Base-by-base conservation (phyloP, 1,140 invertebrate species). In the Drusus annulatus region DNA sequence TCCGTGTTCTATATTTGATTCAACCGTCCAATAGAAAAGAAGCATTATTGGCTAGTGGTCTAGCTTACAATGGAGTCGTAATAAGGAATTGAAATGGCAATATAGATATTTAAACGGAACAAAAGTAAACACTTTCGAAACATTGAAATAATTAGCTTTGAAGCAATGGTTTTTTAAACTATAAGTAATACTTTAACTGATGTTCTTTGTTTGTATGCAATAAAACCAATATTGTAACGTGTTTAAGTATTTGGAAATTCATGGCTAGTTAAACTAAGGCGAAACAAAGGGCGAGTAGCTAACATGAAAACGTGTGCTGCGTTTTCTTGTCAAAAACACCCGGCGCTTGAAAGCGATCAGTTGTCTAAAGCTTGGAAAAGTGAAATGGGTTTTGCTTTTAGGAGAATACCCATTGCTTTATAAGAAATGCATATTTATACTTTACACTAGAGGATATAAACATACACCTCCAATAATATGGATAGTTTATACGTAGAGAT, bases 261-360 rank as follows among this genome's bases (percentile, higher is more conserved):
- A 60, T 7, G 56, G 56, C 19, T 60, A 60, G 56, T 60, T 60
- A 60, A 23, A 23, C 56, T 13, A 60, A 60, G 23, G 31, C 36
- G 36, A 45, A 45, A 13, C 8, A 45, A 45, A 19, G 17, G 23
- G 56, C 36, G 36, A 17, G 56, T 8, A 60, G 19, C 36, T 45
- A 45, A 45, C 36, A 45, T 45, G 36, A 45, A 45, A 45, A 10
- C 36, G 8, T 13, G 23, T 23, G 23, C 17, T 60, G 23, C 56
- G 19, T 60, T 60, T 60, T 21, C 25, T 73, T 73, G 69, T 73
- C 69, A 73, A 50, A 50, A 45, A 73, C 69, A 73, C 15, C 69
- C 69, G 69, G 36, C 16, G 50, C 7, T 28, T 16, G 3, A 23
- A 60, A 16, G 8, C 13, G n/a, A 6, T 17, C 3, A 5, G 21